Evolutionary conservation across 2,113 vertebrate species (phyloP).

Genomic region (Rhineura floridana): DNA sequence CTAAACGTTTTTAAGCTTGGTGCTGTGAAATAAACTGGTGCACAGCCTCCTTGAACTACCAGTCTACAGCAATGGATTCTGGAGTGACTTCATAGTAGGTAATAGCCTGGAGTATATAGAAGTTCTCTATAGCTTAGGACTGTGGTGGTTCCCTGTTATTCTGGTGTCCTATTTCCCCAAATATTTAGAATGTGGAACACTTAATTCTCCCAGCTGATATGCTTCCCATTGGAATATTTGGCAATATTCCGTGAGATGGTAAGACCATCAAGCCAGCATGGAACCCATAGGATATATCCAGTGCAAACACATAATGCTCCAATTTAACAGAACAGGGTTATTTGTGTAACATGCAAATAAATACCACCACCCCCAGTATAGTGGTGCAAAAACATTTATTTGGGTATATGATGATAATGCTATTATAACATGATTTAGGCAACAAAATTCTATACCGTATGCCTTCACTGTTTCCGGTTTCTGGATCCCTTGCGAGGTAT

Average conservation of each 20-base stretch:
- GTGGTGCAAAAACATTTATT: not conserved
- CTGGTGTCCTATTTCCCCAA: not conserved
- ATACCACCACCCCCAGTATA: not conserved
- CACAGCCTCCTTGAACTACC: not conserved
- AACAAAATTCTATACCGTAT: constrained; percentile 77
- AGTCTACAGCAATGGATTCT: not conserved
- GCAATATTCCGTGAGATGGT: not conserved
- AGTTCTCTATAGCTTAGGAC: not conserved
- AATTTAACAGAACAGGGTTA: not conserved
- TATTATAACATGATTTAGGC: not conserved
- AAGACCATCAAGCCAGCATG: not conserved
- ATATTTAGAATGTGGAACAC: not conserved
- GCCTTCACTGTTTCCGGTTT: constrained; percentile 79
- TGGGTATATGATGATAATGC: not conserved
- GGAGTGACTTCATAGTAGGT: not conserved
- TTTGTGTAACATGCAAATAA: not conserved
- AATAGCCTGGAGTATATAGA: not conserved
- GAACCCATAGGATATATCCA: not conserved
- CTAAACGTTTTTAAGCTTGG: not conserved
- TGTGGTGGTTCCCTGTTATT: not conserved
- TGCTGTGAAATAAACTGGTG: not conserved
- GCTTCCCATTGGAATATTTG: not conserved
- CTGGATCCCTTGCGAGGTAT: constrained; percentile 83
- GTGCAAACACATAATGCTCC: not conserved
- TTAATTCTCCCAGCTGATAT: not conserved